Evolutionary conservation across 1,140 invertebrate species (phyloP).

Genomic region (Bactericera cockerelli): DNA sequence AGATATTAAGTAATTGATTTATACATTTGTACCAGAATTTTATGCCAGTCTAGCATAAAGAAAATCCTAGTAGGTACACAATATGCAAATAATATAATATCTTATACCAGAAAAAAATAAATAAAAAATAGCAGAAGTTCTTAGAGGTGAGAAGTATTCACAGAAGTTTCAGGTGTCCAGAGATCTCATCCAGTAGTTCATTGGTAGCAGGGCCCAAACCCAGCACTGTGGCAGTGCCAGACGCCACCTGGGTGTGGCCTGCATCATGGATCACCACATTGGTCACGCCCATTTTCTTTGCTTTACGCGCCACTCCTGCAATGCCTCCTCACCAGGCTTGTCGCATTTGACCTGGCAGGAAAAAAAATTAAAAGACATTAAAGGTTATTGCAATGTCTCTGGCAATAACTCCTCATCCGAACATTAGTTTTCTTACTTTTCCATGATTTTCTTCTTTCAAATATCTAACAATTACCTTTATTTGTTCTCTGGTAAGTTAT

Average conservation of each 20-base stretch:
- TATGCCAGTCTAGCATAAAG: too few relatives aligned
- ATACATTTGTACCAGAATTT: too few relatives aligned
- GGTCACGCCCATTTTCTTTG: constrained; percentile 47
- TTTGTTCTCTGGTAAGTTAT: too few relatives aligned
- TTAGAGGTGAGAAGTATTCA: too few relatives aligned
- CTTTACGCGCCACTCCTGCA: constrained; percentile 47
- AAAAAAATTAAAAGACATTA: neutral
- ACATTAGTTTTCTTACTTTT: neutral
- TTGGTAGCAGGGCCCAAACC: constrained; percentile 75
- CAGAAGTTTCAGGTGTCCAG: constrained; percentile 74
- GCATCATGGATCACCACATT: constrained; percentile 68
- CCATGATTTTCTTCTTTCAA: neutral
- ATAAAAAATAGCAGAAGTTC: neutral
- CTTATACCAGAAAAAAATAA: neutral
- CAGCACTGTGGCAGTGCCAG: constrained; percentile 73
- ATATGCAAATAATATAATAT: neutral
- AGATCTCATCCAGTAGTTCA: constrained; percentile 58
- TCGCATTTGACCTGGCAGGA: constrained; percentile 30
- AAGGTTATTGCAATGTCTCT: neutral
- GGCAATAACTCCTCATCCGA: too few relatives aligned
- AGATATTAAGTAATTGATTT: too few relatives aligned
- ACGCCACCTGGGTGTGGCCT: constrained; percentile 73
- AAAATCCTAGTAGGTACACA: neutral
- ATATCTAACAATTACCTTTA: neutral
- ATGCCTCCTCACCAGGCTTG: constrained; percentile 40